Base-by-base conservation (phyloP, 2,113 vertebrate genomes). In the Orycteropus afer region DNA sequence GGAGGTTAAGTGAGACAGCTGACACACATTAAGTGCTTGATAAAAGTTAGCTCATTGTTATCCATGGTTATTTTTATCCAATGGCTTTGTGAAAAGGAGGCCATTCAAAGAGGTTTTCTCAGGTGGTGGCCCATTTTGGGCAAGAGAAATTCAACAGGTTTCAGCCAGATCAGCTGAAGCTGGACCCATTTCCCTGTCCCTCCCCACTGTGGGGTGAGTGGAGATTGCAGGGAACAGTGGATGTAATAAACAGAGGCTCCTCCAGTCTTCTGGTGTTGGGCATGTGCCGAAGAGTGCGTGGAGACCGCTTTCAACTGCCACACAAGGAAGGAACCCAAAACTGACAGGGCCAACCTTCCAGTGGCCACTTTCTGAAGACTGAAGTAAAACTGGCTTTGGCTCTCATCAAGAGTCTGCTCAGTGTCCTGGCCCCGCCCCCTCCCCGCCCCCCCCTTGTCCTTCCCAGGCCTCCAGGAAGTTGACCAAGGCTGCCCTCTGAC, bases 101-200 rank as follows among this genome's bases (percentile, higher is more conserved):
- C 55, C 14, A 9, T 23, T 27, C 29, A 12, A 13, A 67, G 79
- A 49, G 59, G 20, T 32, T 25, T 42, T 74, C 79, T 74, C 12
- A 2, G 4, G 18, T 1, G 8, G 32, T 0, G 9, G 37, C 20
- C 9, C 34, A 25, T 42, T 15, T 40, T 1, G 17, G 45, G 37
- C 65, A 23, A n/a, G 69, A 45, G 59, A n/a, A 34, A 12, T 1
- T 18, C 17, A 47, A 27, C 40, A 37, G 45, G 15, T 45, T 29
- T 37, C 61, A 78, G 76, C 34, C 45, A 9, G 51, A 27, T 40
- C 11, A 23, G 51, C 37, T 57, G 74, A 1, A n/a, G 76, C 49
- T 2, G 6, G 37, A 15, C 42, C 27, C 53, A 5, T 3, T n/a
- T 71, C 45, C 78, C 69, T 25, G 47, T 20, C 34, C 34, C 49